A percentile compares a stretch with the other conserved stretches of the same genome.
phyloP scores from a whole-genome alignment of 2,113 vertebrate genomes.

The Urocolius indicus region DNA sequence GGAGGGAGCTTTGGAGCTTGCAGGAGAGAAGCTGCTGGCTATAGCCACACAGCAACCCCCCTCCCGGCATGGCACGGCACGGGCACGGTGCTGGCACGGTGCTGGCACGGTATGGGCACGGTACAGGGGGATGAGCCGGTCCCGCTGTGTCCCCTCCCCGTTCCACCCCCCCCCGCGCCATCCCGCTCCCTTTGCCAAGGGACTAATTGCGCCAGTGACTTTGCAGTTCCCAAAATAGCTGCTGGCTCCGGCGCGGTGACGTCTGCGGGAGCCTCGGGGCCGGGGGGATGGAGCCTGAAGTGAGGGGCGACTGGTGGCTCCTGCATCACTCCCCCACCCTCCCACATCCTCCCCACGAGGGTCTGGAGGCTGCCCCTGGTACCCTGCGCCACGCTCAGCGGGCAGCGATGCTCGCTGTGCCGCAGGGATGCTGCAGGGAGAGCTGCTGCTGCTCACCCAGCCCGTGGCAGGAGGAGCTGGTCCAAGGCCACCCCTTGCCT shows the following conservation, averaged over 20 bases:
- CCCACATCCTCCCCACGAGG: accelerated
- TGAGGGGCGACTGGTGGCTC: accelerated
- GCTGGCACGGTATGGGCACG: background rate
- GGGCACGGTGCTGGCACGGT: background rate
- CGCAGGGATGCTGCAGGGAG: background rate
- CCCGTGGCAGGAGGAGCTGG: accelerated
- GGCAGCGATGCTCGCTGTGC: accelerated
- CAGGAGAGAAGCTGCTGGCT: background rate
- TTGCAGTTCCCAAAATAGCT: slow-evolving; percentile 66
- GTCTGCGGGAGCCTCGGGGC: slow-evolving; percentile 5
- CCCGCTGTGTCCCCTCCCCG: too few species aligned
- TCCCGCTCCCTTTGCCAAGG: background rate
- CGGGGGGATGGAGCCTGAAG: background rate
- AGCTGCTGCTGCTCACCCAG: accelerated
- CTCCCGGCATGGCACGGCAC: background rate
- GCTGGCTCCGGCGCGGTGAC: slow-evolving; percentile 10
- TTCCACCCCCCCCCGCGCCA: background rate
- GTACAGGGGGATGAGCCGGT: background rate
- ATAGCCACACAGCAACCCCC: background rate
- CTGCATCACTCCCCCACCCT: too few species aligned
- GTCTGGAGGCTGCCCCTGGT: background rate
- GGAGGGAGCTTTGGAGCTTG: background rate
- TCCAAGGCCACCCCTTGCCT: background rate
- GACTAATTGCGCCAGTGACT: slow-evolving; percentile 61
- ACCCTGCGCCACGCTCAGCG: accelerated